A percentile compares a stretch with the other conserved stretches of the same genome.
Evolutionary conservation across 2,888 invertebrate genomes (phyloP).

Genomic region (Zaprionus bogoriensis): DNA sequence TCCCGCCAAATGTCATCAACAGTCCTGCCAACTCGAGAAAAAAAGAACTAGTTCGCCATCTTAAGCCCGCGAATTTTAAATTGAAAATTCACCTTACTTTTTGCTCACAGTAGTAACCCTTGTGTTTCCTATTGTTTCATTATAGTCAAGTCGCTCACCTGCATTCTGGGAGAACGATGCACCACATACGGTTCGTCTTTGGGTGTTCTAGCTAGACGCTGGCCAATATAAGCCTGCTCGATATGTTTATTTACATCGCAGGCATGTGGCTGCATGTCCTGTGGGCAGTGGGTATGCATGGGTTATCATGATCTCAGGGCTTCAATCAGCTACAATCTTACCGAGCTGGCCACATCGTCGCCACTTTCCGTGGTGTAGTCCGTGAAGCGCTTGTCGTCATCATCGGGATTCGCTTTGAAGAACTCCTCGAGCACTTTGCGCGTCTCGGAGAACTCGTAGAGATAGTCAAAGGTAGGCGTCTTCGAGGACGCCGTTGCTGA

Average conservation of each 20-base stretch:
- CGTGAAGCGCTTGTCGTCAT: conserved; percentile 83
- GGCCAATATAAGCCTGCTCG: conserved; percentile 82
- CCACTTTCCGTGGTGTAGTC: conserved; percentile 80
- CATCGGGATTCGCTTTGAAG: conserved; percentile 89
- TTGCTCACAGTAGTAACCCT: no score
- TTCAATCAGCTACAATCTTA: no score
- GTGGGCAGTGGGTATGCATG: background rate
- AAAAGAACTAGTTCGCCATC: no score
- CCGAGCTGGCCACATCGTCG: conserved; percentile 81
- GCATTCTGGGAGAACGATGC: conserved; percentile 80
- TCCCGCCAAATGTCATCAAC: no score
- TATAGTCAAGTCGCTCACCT: no score
- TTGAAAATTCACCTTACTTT: no score
- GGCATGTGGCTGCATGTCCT: conserved; percentile 70
- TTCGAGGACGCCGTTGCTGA: conserved; percentile 48
- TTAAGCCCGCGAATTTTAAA: no score
- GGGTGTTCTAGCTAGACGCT: conserved; percentile 82
- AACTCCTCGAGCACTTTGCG: conserved; percentile 96
- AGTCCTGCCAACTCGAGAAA: no score
- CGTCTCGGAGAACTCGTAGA: conserved; percentile 96
- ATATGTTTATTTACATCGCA: conserved; percentile 76
- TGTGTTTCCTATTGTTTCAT: no score
- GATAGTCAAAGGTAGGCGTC: conserved; percentile 91
- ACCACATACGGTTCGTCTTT: conserved; percentile 81
- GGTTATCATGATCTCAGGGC: background rate